These are phyloP conservation scores for Stomatorhinus walkeri DNA, from an alignment of 2,797 vertebrate genomes.

Conservation along the genomic window DNA sequence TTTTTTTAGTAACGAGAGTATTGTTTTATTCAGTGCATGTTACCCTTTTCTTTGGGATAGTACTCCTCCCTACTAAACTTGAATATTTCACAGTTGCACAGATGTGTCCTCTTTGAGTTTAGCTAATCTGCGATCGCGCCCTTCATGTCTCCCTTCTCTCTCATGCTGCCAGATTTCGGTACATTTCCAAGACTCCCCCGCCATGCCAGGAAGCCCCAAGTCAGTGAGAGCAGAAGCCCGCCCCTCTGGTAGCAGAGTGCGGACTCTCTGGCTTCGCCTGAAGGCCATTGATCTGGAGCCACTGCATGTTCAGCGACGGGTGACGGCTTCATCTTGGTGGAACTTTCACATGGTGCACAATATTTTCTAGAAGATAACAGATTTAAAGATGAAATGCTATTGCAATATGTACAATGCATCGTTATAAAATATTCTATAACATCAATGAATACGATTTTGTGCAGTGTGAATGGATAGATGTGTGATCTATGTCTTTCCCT, in stretches of 20 bases:
- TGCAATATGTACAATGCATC: neutral
- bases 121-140: neutral
- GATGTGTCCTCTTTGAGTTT: neutral
- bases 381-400: neutral
- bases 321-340: constrained; percentile 36
- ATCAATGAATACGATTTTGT: neutral
- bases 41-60: neutral
- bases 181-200: neutral
- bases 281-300: neutral
- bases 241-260: neutral
- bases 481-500: neutral
- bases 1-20: neutral
- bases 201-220: neutral
- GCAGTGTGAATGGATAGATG: neutral
- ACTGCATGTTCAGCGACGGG: neutral
- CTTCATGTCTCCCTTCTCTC: neutral
- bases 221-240: neutral
- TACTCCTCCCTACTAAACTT: neutral
- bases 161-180: neutral
- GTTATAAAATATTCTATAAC: neutral
- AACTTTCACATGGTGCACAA: constrained; percentile 44
- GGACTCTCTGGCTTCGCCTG: neutral
- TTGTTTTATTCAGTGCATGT: neutral
- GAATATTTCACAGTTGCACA: neutral
- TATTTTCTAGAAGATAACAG: constrained; percentile 36